Conservation (phyloP, 2,113 vertebrate species). For the Chaetura pelagica region DNA sequence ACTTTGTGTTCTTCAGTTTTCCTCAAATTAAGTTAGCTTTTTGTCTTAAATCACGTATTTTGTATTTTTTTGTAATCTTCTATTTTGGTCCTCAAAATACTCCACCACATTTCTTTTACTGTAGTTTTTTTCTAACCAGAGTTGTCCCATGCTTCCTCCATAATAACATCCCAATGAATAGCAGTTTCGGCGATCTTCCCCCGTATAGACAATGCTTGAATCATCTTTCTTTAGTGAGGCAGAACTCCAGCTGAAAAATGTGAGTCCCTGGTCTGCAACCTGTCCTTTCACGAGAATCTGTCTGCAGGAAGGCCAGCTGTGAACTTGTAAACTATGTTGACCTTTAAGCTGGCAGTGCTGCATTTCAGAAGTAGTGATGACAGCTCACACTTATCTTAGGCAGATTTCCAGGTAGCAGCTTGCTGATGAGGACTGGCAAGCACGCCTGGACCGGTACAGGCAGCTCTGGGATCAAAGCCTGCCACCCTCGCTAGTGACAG, state of each 20-base stretch:
- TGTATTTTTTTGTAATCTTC: not conserved
- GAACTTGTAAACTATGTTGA: not conserved
- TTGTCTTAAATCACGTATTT: not conserved
- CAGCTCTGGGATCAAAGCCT: not conserved
- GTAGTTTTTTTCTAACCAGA: not conserved
- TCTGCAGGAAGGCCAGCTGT: not conserved
- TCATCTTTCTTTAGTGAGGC: not conserved
- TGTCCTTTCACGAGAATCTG: not conserved
- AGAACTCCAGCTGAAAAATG: not conserved
- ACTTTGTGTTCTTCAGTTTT: not conserved
- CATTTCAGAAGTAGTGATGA: not conserved
- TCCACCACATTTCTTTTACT: not conserved
- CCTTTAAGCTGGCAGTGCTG: not conserved
- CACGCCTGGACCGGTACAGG: rapidly evolving
- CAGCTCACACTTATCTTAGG: not conserved
- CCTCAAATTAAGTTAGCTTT: not conserved
- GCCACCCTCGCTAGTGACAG: rapidly evolving
- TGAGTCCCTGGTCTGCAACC: not conserved
- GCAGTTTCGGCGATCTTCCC: not conserved
- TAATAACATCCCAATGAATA: not conserved
- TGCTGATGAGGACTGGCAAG: rapidly evolving
- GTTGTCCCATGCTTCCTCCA: not conserved
- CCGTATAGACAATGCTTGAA: not conserved
- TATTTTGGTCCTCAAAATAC: not conserved
- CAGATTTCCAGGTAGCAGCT: not conserved